These are phyloP conservation scores for Strigamia crassipes DNA, from an alignment of 2,888 invertebrate genomes.

Conservation along the genomic window DNA sequence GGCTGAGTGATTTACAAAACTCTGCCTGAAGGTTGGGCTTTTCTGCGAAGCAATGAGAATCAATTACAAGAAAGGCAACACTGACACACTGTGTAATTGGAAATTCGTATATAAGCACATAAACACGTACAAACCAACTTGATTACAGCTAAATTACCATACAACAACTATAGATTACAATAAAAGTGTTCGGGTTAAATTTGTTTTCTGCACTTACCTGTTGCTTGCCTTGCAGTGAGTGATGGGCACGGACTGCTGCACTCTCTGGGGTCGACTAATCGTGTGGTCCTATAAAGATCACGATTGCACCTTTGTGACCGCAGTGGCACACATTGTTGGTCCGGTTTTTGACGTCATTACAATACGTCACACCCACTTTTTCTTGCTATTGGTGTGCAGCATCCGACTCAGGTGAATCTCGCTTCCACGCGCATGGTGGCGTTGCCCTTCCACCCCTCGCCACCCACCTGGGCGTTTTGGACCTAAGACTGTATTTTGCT, in stretches of 20 bases:
- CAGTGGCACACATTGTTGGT: slow-evolving; percentile 18
- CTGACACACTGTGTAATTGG: not conserved
- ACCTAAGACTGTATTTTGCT: no score
- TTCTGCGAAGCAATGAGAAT: not conserved
- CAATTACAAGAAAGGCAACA: not conserved
- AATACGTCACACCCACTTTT: not conserved
- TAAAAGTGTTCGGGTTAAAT: not conserved
- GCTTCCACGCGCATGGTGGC: not conserved
- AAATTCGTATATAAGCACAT: not conserved
- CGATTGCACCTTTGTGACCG: slow-evolving; percentile 23
- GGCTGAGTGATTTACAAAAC: not conserved
- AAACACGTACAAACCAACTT: not conserved
- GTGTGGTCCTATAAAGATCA: slow-evolving; percentile 22
- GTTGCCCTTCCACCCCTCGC: no score
- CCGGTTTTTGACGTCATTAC: slow-evolving; percentile 1
- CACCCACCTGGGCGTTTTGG: not conserved
- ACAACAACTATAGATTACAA: not conserved
- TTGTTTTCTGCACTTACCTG: not conserved
- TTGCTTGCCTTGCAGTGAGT: not conserved
- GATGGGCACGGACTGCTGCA: not conserved
- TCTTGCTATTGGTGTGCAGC: slow-evolving; percentile 21
- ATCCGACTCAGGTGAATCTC: not conserved
- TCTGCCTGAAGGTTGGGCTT: not conserved
- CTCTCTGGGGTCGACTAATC: slow-evolving; percentile 25
- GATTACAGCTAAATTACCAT: not conserved